Base-by-base conservation (phyloP, 2,797 vertebrate species). In the Sebastiscus albofasciatus region DNA sequence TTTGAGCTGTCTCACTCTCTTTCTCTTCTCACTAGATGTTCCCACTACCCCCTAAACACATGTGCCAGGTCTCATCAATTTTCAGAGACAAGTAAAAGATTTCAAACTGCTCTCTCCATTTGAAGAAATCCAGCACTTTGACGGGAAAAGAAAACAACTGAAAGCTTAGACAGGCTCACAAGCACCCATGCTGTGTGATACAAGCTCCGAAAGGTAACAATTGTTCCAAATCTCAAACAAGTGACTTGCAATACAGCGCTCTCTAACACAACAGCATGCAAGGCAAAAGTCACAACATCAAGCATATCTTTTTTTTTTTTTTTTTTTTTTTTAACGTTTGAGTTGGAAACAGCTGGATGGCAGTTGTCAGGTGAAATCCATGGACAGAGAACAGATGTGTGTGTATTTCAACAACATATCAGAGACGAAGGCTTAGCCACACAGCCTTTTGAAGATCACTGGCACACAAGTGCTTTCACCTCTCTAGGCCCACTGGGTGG, bases 11-110 rank as follows among this genome's bases (percentile, higher is more conserved):
- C 94, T 96, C 92, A 90, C 82, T 96, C 95, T 96, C 96, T 96
- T 94, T 96, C 95, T 96, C 95, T 95, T 97, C 95, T 93, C 93
- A 96, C 96, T 97, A 97, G 96, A 96, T 95, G 95, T 95, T 90
- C 93, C 94, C 92, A 94, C 91, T 94, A 95, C 86, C 94, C 93
- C 92, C 93, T 93, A 93, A 90, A 94, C 91, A 93, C 96, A 98
- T 98, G 98, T 99, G 98, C 98, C 98, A 99, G 98, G 98, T 98
- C 97, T 98, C 96, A 96, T 97, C 95, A 98, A 98, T 98, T 98
- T 97, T 96, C 95, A 96, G 94, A 96, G 95, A 95, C 96, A 96
- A 96, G 95, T 96, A 96, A 95, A 95, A 88, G 95, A 95, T 96
- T 96, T 97, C 96, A 96, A 96, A 96, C 96, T 97, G 97, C 97